phyloP scores from a whole-genome alignment of 2,888 invertebrate species.

The Pristionchus arcanus region DNA sequence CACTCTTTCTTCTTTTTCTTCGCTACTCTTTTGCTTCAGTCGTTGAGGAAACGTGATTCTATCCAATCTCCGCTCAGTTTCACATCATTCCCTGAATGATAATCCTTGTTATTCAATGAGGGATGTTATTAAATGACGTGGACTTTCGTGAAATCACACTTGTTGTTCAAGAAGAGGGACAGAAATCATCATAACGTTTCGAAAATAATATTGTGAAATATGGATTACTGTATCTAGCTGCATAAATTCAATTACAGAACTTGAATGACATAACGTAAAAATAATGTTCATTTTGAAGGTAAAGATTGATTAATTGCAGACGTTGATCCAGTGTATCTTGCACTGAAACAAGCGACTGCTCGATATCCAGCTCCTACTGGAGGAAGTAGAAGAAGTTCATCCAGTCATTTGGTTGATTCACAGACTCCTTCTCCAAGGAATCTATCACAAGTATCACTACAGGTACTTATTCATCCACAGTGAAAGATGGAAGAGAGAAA shows the following conservation, averaged over 20 bases:
- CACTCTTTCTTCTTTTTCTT: neutral
- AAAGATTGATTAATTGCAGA: neutral
- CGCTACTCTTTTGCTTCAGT: neutral
- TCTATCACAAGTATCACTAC: conserved; percentile 78
- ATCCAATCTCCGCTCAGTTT: neutral
- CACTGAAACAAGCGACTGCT: conserved; percentile 77
- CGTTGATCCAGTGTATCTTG: conserved; percentile 76
- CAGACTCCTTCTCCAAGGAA: conserved; percentile 77
- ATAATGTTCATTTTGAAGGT: neutral
- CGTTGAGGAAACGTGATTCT: neutral
- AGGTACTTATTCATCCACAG: conserved; percentile 58
- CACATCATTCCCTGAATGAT: neutral
- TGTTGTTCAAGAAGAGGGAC: neutral
- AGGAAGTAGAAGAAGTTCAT: conserved; percentile 72
- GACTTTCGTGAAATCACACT: neutral
- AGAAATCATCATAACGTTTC: neutral
- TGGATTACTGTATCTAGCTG: neutral
- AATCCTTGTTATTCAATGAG: neutral
- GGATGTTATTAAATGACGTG: conserved; percentile 13
- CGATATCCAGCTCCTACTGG: conserved; percentile 66
- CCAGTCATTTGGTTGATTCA: conserved; percentile 70
- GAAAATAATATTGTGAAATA: neutral
- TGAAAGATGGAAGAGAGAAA: neutral
- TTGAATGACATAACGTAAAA: neutral
- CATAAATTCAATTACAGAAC: neutral